A percentile compares a stretch with the other conserved stretches of the same genome.
Evolutionary conservation across 92 coral and sea anemone genomes (phyloP).

Genomic region (Palythoa heliodiscus): DNA sequence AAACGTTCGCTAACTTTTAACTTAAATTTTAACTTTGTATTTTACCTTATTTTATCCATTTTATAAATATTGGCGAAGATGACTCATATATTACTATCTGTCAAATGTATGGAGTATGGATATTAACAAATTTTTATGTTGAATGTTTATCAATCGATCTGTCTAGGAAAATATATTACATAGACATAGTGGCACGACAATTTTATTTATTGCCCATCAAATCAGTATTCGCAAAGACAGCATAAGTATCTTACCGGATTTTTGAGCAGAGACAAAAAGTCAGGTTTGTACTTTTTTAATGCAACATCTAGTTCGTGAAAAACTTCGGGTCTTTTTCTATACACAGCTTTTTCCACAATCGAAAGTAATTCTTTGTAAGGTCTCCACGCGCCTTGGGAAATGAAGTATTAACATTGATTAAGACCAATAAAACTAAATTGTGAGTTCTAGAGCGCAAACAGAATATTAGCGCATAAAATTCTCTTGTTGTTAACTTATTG

Average conservation of each 20-base stretch:
- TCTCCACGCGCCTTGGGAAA: conserved; percentile 81
- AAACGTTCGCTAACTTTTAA: too few species aligned
- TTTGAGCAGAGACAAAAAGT: conserved; percentile 79
- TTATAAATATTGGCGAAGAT: too few species aligned
- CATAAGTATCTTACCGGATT: conserved; percentile 75
- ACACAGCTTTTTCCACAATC: conserved; percentile 87
- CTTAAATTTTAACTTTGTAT: too few species aligned
- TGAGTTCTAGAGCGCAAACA: neutral
- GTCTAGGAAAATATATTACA: too few species aligned
- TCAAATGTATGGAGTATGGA: too few species aligned
- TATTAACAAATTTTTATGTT: too few species aligned
- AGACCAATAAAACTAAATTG: neutral
- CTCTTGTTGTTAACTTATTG: neutral
- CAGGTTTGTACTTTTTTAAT: conserved; percentile 87
- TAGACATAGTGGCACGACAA: too few species aligned
- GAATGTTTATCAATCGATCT: too few species aligned
- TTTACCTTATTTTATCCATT: too few species aligned
- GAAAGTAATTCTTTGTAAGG: conserved; percentile 90
- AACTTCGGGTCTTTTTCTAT: conserved; percentile 84
- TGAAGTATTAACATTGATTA: neutral
- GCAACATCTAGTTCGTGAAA: conserved; percentile 84
- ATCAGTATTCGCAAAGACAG: neutral
- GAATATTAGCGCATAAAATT: neutral
- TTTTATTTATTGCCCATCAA: too few species aligned
- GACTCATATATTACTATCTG: too few species aligned